Percentiles rank a stretch among this genome's conserved stretches.
Conservation (phyloP, 92 coral and sea anemone genomes). For the Palythoa caribaeorum region DNA sequence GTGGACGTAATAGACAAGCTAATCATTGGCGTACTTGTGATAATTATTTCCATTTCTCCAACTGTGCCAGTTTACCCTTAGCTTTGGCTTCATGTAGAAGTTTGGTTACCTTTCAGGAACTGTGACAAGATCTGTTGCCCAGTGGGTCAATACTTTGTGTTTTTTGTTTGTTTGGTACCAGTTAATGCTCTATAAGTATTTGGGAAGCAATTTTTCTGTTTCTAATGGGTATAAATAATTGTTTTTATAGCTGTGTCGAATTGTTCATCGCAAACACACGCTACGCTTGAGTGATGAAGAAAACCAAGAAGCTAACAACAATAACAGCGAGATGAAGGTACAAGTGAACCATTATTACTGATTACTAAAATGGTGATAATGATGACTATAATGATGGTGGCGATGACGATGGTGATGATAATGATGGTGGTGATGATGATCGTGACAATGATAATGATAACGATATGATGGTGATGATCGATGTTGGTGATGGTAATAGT, state of each 20-base stretch:
- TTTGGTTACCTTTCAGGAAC: too few relatives aligned
- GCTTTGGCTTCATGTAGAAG: too few relatives aligned
- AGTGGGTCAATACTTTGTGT: too few relatives aligned
- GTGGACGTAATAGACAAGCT: too few relatives aligned
- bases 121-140: too few relatives aligned
- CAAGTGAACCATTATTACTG: neutral
- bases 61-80: too few relatives aligned
- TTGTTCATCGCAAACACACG: slow-evolving; percentile 34
- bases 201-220: neutral
- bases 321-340: slow-evolving; percentile 20
- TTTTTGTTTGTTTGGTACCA: too few relatives aligned
- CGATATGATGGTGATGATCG: too few relatives aligned
- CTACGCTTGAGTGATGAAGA: slow-evolving; percentile 30
- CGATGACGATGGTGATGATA: neutral
- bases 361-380: neutral
- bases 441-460: neutral
- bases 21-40: too few relatives aligned
- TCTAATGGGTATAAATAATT: neutral
- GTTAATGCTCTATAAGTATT: neutral
- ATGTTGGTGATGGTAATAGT: neutral
- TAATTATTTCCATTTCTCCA: too few relatives aligned
- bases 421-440: neutral
- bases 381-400: neutral
- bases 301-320: slow-evolving; percentile 12
- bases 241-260: slow-evolving; percentile 32